Evolutionary conservation across 30 jellyfish, hydroid and myxozoan species (phyloP), one percentile per base, ranked within the genome.

Genomic region (Mastigias papua): DNA sequence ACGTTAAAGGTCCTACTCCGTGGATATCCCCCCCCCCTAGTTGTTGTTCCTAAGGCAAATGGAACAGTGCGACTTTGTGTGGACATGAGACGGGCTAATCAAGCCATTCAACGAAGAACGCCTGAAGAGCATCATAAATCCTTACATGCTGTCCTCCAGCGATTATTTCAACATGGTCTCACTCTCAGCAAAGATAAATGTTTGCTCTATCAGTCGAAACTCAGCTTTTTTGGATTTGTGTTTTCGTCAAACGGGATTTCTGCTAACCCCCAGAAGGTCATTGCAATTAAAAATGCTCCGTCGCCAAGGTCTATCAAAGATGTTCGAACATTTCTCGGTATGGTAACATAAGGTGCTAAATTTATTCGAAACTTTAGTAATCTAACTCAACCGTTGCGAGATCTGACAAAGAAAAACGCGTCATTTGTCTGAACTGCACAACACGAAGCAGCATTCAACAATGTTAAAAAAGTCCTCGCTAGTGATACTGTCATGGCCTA

Each of bases 1-100:
- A 64, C 11, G 87, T 80, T 34, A 31, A 80, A 23, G 90, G 90
- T 23, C 81, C 81, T n/a, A 64, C 80, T 3, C 90, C 90, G 22
- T 80, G 11, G 30, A 63, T 62, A 13, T 80, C n/a, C n/a, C n/a
- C n/a, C 78, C 8, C 89, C 89, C 23, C 68, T 51, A 34, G 89
- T 78, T 63, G 50, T 75, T 48, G 42, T 46, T 16, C 51, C 87
- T 26, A 48, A 76, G 29, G 23, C 48, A 37, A 37, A 76, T 35
- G 87, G 78, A 11, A 76, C 48, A 34, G 7, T 57, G 30, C 69
- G 74, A 13, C 67, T 72, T 19, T 72, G 84, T 13, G 78, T 77
- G 2, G 78, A 50, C 48, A 62, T 80, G 81, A 17, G 90, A 17
- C 28, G 33, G 70, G 71, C 81, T 8, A 61, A 60, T 42, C 6